Conservation (phyloP, 2,797 vertebrate species). For the Onychomys leucogaster region DNA sequence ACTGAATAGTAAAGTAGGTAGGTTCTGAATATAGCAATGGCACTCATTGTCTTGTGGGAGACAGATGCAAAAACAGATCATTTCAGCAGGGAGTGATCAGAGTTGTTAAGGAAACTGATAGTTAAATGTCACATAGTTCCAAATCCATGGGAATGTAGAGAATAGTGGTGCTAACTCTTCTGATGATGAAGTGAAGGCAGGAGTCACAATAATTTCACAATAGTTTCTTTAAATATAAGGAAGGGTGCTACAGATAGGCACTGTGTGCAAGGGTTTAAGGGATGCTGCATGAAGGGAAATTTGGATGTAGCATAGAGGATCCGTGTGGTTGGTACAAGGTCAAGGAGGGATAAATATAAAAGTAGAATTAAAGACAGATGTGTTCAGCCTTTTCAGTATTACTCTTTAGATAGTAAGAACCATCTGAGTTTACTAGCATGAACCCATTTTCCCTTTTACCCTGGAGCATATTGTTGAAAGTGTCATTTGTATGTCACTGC, state of each 20-base stretch:
- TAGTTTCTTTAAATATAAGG: constrained; percentile 11
- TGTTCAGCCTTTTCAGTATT: not conserved
- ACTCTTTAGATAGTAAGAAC: not conserved
- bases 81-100: constrained; percentile 35
- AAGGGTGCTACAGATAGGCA: not conserved
- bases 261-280: not conserved
- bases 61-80: constrained; percentile 46
- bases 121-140: not conserved
- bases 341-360: not conserved
- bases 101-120: constrained; percentile 34
- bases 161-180: not conserved
- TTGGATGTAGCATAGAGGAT: not conserved
- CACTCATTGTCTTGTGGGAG: constrained; percentile 24
- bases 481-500: not conserved
- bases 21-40: constrained; percentile 43
- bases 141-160: constrained; percentile 8
- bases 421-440: not conserved
- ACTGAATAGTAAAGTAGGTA: not conserved
- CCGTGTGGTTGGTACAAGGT: not conserved
- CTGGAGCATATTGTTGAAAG: not conserved
- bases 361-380: not conserved
- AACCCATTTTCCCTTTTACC: not conserved
- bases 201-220: not conserved
- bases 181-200: not conserved
- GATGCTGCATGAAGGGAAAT: not conserved